Conservation (phyloP, 2,113 vertebrate species). For the Helogale parvula region DNA sequence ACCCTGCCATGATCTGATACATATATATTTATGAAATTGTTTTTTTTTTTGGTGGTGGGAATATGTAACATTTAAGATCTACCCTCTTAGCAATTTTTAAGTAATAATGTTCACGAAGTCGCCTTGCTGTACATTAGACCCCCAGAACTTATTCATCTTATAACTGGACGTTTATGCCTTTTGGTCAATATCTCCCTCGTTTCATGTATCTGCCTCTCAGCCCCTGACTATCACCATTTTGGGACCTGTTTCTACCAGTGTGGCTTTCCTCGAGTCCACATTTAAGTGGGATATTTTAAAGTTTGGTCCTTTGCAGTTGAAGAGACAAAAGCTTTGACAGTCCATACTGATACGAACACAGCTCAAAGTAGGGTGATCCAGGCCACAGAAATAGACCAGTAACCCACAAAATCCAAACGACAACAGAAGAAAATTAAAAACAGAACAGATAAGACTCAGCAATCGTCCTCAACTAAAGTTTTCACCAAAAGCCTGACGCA, state of each 20-base stretch:
- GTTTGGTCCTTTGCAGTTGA: neutral
- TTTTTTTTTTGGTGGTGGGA: neutral
- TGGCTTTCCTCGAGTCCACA: neutral
- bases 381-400: neutral
- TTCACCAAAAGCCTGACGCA: neutral
- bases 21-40: neutral
- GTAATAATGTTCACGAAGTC: neutral
- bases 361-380: neutral
- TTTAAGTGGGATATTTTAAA: neutral
- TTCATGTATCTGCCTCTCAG: neutral
- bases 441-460: neutral
- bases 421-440: neutral
- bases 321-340: neutral
- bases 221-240: neutral
- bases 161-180: neutral
- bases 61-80: neutral
- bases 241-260: neutral
- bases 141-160: neutral
- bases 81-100: neutral
- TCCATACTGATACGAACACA: neutral
- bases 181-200: neutral
- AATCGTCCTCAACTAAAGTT: neutral
- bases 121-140: no score
- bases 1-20: neutral
- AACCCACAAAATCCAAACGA: neutral